phyloP scores from a whole-genome alignment of 1,140 invertebrate species.

The Zaprionus inermis region DNA sequence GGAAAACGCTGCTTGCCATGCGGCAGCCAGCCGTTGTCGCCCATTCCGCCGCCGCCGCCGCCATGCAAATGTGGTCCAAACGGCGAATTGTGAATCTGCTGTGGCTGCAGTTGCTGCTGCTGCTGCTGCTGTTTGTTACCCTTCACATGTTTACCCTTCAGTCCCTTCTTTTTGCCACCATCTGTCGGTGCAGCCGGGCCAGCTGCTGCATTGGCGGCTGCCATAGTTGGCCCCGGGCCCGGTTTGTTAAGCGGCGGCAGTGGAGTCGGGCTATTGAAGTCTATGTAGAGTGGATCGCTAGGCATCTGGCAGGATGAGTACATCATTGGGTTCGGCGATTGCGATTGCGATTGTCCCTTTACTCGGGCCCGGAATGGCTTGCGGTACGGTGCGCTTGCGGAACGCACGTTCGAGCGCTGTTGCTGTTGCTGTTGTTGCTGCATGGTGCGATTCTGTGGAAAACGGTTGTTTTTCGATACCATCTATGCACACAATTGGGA shows the following conservation, averaged over 20 bases:
- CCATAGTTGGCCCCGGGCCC: constrained; percentile 4
- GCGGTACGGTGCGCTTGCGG: constrained; percentile 60
- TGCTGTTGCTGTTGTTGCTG: constrained; percentile 44
- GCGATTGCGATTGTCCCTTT: constrained; percentile 48
- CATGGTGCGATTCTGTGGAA: constrained; percentile 52
- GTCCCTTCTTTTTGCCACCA: constrained; percentile 60
- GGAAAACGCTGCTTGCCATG: constrained; percentile 51
- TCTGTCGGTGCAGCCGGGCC: not conserved
- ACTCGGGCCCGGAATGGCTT: constrained; percentile 58
- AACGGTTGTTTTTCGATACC: constrained; percentile 58
- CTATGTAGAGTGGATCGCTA: constrained; percentile 81
- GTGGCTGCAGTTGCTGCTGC: constrained; percentile 24
- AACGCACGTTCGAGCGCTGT: constrained; percentile 47
- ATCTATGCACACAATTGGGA: constrained; percentile 34
- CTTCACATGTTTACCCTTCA: constrained; percentile 55
- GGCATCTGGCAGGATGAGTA: constrained; percentile 78
- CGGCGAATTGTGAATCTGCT: constrained; percentile 31
- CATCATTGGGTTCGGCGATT: constrained; percentile 52
- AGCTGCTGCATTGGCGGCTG: not conserved
- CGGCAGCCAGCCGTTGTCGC: constrained; percentile 43
- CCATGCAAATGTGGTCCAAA: constrained; percentile 40
- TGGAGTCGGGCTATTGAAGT: constrained; percentile 73
- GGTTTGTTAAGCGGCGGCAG: constrained; percentile 9
- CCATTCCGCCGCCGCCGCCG: constrained; percentile 8
- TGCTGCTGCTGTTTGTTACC: constrained; percentile 45